Base-by-base conservation (phyloP, 2,888 invertebrate genomes). In the Craniophora ligustri region DNA sequence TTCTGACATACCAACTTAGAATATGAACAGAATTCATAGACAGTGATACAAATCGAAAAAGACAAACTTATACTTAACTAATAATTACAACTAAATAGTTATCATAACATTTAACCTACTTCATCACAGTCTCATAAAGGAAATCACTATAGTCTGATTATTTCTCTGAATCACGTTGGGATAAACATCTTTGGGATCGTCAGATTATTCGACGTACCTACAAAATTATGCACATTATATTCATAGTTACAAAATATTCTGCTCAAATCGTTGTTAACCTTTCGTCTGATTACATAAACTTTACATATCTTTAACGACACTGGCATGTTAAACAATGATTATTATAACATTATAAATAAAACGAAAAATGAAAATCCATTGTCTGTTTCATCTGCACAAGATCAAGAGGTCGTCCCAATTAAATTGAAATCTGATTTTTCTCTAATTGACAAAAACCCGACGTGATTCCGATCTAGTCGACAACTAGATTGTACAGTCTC, bases 101-200 rank as follows among this genome's bases (percentile, higher is more conserved):
- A 77, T 70, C 56, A 67, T 76, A 67, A 65, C 60, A 67, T 66
- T 48, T 68, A 70, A 59, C 72, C 81, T 88, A 89, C 78, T 75
- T 85, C 85, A 85, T 91, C 91, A 92, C 91, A 92, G 91, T 92
- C 89, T 91, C 86, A 81, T 78, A 78, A 76, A 86, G 83, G 76
- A 86, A 86, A 87, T 88, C 86, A 88, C 89, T 86, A 82, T 77
- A 78, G 82, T 84, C 82, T 77, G 72, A 26, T 79, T 75, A 67
- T 47, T 68, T 71, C 57, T 69, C 62, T 68, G 72, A 75, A 81
- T 81, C 85, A 84, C 81, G 81, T 76, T 79, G 80, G 82, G 76
- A 72, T 56, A 53, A 54, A 66, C 53, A 66, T 69, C 56, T 69
- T 67, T 67, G 70, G 70, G 48, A 49, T 54, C 47, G 56, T 50